These are phyloP conservation scores for Burhinus bistriatus DNA, from an alignment of 2,113 vertebrate species.

Conservation along the genomic window DNA sequence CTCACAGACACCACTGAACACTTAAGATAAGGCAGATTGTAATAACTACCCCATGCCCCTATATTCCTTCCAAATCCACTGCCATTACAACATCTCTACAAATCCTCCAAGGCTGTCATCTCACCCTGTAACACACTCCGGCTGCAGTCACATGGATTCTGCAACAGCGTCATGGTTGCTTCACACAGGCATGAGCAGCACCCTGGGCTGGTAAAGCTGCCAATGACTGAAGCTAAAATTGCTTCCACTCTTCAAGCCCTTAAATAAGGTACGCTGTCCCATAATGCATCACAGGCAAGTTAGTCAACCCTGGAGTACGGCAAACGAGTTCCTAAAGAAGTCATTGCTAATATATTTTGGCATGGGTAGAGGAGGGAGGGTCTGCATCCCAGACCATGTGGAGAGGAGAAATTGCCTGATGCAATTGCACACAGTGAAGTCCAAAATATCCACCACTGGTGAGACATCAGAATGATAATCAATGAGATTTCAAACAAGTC, in stretches of 20 bases:
- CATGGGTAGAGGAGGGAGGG: neutral
- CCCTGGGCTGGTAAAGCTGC: neutral
- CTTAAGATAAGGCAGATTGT: neutral
- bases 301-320: neutral
- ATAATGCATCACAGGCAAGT: neutral
- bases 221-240: neutral
- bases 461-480: neutral
- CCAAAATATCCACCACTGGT: neutral
- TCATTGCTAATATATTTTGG: neutral
- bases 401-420: neutral
- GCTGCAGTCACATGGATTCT: neutral
- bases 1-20: neutral
- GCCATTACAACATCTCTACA: neutral
- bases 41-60: fast-evolving
- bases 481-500: neutral
- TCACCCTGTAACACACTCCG: neutral
- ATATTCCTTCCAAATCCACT: neutral
- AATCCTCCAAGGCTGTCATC: neutral
- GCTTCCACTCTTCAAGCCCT: neutral
- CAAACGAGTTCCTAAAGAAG: neutral
- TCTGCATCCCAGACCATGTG: neutral
- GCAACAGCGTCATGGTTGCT: fast-evolving
- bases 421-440: neutral
- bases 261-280: neutral
- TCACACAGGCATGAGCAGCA: neutral